Conservation (phyloP, 2,797 vertebrate species). For the Botia kubotai region DNA sequence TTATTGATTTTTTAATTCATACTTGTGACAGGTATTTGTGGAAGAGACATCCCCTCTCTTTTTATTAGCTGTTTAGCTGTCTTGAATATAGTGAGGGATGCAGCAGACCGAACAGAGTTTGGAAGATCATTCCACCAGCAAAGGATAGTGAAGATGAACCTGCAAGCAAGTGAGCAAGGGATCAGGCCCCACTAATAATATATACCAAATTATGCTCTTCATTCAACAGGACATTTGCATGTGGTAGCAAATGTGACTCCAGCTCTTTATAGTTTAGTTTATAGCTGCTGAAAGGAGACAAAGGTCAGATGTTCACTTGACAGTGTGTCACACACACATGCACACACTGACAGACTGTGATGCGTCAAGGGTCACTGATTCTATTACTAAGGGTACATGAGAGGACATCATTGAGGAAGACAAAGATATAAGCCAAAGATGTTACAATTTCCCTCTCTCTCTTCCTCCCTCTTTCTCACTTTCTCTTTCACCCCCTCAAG, state of each 20-base stretch:
- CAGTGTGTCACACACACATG: conserved; percentile 43
- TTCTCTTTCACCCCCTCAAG: conserved; percentile 50
- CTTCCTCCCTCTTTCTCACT: conserved; percentile 11
- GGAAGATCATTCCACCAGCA: too few relatives aligned
- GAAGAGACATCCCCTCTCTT: too few relatives aligned
- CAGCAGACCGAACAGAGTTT: too few relatives aligned
- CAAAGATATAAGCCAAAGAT: conserved; percentile 59
- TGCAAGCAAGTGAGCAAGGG: too few relatives aligned
- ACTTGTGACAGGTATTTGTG: too few relatives aligned
- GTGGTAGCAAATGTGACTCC: conserved; percentile 26
- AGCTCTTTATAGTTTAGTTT: conserved; percentile 34
- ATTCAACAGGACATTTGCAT: background rate
- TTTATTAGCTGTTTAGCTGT: too few relatives aligned
- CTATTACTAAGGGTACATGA: conserved; percentile 59
- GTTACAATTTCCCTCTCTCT: conserved; percentile 34
- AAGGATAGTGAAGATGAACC: too few relatives aligned
- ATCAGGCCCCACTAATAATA: background rate
- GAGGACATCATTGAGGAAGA: conserved; percentile 49
- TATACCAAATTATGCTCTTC: conserved; percentile 6
- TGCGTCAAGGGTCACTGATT: conserved; percentile 72
- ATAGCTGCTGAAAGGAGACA: conserved; percentile 39
- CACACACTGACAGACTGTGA: conserved; percentile 73
- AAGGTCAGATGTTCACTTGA: conserved; percentile 48
- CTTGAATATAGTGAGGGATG: too few relatives aligned
- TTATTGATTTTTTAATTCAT: too few relatives aligned